Evolutionary conservation across 2,113 vertebrate genomes (phyloP).

Genomic region (Eulemur macaco): DNA sequence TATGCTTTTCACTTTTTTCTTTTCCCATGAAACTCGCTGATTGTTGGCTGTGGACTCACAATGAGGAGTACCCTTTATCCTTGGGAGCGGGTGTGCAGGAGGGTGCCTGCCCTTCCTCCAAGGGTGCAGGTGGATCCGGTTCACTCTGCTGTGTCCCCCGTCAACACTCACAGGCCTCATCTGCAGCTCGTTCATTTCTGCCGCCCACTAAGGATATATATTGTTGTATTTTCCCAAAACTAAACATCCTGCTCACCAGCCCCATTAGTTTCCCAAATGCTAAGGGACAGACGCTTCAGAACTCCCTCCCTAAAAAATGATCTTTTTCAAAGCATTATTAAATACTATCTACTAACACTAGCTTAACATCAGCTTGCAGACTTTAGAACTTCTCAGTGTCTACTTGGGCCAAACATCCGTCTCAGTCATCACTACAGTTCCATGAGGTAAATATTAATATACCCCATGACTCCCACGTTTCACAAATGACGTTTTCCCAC

Average conservation of each 20-base stretch:
- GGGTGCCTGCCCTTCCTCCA: fast-evolving
- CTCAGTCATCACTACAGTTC: background rate
- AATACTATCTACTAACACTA: background rate
- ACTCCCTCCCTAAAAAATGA: background rate
- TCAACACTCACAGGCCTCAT: background rate
- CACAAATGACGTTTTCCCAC: background rate
- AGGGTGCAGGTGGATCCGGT: background rate
- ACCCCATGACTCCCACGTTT: background rate
- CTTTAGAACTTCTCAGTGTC: background rate
- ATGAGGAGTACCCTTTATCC: no score
- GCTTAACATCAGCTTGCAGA: background rate
- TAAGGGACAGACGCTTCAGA: background rate
- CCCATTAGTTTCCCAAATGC: background rate
- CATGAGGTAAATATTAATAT: background rate
- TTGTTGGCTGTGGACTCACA: no score
- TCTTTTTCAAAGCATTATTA: background rate
- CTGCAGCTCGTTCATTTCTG: background rate
- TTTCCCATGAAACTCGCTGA: background rate
- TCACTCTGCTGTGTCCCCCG: fast-evolving
- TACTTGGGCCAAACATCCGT: background rate
- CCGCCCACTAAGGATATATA: background rate
- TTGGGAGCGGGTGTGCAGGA: background rate
- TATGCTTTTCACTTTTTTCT: background rate
- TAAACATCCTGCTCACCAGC: background rate
- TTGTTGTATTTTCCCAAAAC: background rate